Evolutionary conservation across 2,797 vertebrate species (phyloP).

Genomic region (Bryconaethiops microstoma): DNA sequence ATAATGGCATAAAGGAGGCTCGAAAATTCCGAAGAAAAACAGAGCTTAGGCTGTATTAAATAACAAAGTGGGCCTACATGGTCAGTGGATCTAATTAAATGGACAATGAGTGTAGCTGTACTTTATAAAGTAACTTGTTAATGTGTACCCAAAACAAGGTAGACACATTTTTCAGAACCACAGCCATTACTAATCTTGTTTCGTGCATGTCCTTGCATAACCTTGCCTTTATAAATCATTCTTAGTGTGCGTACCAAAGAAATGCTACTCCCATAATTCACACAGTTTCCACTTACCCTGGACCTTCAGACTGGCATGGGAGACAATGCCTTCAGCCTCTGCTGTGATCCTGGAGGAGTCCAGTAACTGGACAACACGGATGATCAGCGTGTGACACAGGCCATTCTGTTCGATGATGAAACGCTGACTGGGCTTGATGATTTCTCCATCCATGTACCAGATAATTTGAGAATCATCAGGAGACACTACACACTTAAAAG

Average conservation of each 20-base stretch:
- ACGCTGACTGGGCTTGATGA: slow-evolving; percentile 66
- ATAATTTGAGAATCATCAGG: slow-evolving; percentile 78
- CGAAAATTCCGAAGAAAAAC: no score
- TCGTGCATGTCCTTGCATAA: background rate
- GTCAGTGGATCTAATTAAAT: background rate
- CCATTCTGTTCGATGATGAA: slow-evolving; percentile 77
- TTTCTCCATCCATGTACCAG: slow-evolving; percentile 85
- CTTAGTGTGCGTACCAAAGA: background rate
- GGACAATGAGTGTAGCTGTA: background rate
- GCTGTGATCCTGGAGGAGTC: slow-evolving; percentile 83
- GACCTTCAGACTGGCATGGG: slow-evolving; percentile 86
- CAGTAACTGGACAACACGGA: slow-evolving; percentile 79
- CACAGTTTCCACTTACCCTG: slow-evolving; percentile 75
- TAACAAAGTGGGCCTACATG: no score
- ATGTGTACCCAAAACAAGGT: background rate
- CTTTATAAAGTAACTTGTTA: background rate
- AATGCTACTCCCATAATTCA: background rate
- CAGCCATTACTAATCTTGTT: background rate
- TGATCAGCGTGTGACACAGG: slow-evolving; percentile 82
- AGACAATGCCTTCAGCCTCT: slow-evolving; percentile 80
- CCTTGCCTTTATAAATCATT: background rate
- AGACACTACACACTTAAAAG: slow-evolving; percentile 87
- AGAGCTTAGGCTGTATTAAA: no score
- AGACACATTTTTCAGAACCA: background rate
- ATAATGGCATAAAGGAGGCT: no score